Percentiles rank a stretch among this genome's conserved stretches.
Conservation (phyloP, 2,797 vertebrate genomes). For the Botia almorhae region DNA sequence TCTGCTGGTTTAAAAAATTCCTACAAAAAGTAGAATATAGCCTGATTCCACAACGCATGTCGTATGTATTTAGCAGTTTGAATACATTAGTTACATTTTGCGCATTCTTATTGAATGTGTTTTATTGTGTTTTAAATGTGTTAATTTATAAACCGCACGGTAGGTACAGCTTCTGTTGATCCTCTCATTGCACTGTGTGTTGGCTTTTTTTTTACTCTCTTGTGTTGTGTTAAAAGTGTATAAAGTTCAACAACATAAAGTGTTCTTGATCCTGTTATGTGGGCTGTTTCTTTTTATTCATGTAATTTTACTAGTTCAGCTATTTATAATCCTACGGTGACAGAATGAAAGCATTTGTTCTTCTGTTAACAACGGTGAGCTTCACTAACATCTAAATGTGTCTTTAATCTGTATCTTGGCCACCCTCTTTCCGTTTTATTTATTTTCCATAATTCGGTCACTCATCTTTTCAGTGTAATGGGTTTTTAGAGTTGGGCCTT, state of each 20-base stretch:
- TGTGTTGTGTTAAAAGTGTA: slow-evolving; percentile 54
- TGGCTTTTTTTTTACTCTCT: slow-evolving; percentile 32
- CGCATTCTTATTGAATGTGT: neutral
- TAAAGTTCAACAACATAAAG: slow-evolving; percentile 31
- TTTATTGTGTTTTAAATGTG: neutral
- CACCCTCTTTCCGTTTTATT: slow-evolving; percentile 47
- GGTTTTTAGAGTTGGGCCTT: slow-evolving; percentile 52
- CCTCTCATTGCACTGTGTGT: slow-evolving; percentile 53
- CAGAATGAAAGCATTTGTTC: slow-evolving; percentile 49
- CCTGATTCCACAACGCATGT: neutral
- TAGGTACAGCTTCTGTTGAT: slow-evolving; percentile 66
- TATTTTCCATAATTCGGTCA: slow-evolving; percentile 49
- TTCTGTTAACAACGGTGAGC: slow-evolving; percentile 56
- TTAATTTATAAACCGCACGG: neutral
- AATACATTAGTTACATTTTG: neutral
- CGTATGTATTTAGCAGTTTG: neutral
- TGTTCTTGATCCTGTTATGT: slow-evolving; percentile 32
- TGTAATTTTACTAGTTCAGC: slow-evolving; percentile 58
- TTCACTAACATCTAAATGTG: slow-evolving; percentile 55
- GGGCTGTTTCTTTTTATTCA: slow-evolving; percentile 54
- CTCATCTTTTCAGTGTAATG: slow-evolving; percentile 40
- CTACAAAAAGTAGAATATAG: neutral
- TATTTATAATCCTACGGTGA: slow-evolving; percentile 54
- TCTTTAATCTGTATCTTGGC: slow-evolving; percentile 36
- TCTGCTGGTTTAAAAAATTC: too few species aligned